Percentiles rank a stretch among this genome's conserved stretches.
These are phyloP conservation scores for Mastomys coucha DNA, from an alignment of 2,113 vertebrate genomes.

Conservation along the genomic window DNA sequence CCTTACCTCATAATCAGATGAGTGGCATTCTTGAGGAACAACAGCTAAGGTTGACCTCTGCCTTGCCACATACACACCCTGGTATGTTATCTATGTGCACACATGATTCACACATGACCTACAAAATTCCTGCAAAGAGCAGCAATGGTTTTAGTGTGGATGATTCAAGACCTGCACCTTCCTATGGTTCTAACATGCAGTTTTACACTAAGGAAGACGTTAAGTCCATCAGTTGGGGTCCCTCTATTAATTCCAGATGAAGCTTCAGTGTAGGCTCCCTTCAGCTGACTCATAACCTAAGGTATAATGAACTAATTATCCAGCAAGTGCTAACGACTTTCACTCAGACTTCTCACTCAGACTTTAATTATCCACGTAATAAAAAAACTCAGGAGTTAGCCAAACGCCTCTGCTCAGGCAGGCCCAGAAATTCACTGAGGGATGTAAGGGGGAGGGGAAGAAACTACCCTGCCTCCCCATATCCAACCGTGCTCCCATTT, in stretches of 20 bases:
- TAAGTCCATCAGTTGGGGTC: neutral
- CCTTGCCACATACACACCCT: neutral
- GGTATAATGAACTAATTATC: slow-evolving; percentile 39
- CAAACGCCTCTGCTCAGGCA: slow-evolving; percentile 69
- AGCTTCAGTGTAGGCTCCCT: neutral
- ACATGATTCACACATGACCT: neutral
- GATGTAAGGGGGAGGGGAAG: too few relatives aligned
- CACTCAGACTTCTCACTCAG: slow-evolving; percentile 15
- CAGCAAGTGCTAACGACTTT: slow-evolving; percentile 57
- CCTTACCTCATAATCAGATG: neutral
- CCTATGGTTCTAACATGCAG: neutral
- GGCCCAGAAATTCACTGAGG: neutral
- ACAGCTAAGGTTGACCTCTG: neutral
- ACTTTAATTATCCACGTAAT: slow-evolving; percentile 70
- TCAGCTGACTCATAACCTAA: slow-evolving; percentile 24
- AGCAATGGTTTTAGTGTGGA: neutral
- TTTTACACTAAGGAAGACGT: slow-evolving; percentile 6
- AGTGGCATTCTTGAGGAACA: neutral
- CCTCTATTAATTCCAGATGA: slow-evolving; percentile 40
- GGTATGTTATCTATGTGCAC: neutral
- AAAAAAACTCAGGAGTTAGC: slow-evolving; percentile 20
- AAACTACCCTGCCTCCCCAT: neutral
- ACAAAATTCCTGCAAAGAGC: neutral
- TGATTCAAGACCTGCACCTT: slow-evolving; percentile 19
- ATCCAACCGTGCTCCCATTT: neutral